Evolutionary conservation across 2,113 vertebrate genomes (phyloP).

Genomic region (Pseudorectes ferrugineus): DNA sequence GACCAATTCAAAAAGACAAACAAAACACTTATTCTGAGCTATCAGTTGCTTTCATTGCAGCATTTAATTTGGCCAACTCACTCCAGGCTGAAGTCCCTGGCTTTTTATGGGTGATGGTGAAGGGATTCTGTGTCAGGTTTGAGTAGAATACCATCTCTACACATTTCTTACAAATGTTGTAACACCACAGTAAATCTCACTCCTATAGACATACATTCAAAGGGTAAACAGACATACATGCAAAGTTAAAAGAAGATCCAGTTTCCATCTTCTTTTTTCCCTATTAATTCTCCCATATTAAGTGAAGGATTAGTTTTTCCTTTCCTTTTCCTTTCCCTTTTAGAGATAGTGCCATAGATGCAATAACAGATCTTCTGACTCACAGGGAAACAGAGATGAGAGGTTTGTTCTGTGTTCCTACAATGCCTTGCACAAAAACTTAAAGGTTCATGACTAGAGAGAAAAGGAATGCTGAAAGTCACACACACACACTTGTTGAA

Average conservation of each 20-base stretch:
- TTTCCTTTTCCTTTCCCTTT: background rate
- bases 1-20: background rate
- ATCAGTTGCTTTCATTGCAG: background rate
- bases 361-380: background rate
- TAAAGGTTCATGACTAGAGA: background rate
- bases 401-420: background rate
- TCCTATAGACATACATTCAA: background rate
- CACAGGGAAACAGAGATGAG: background rate
- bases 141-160: background rate
- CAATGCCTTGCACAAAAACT: background rate
- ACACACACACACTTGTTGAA: background rate
- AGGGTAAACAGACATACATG: background rate
- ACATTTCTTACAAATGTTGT: background rate
- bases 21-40: background rate
- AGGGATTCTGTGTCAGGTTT: background rate
- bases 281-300: background rate
- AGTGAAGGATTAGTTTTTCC: background rate
- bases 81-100: background rate
- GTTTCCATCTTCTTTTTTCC: background rate
- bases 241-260: background rate
- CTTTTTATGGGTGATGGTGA: background rate
- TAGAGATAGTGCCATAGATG: background rate
- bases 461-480: background rate
- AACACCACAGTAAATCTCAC: background rate
- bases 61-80: background rate